These are phyloP conservation scores for Agrypnus murinus DNA, from an alignment of 2,888 invertebrate species.

Conservation along the genomic window DNA sequence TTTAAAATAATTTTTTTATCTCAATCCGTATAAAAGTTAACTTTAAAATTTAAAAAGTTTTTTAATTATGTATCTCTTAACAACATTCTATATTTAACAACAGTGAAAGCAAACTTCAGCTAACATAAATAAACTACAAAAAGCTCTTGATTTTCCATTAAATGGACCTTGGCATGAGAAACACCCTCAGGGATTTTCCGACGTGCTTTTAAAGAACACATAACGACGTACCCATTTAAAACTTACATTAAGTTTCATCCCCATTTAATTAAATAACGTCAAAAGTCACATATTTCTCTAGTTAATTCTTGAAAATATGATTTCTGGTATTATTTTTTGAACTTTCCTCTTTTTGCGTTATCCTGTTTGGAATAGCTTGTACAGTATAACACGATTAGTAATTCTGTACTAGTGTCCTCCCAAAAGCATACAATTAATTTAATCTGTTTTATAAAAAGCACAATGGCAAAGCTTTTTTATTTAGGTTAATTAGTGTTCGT, in stretches of 20 bases:
- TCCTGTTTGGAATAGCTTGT: too few species aligned
- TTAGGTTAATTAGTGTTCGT: slow-evolving; percentile 13
- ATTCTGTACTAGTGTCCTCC: slow-evolving; percentile 5
- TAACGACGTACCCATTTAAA: slow-evolving; percentile 13
- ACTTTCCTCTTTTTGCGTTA: too few species aligned
- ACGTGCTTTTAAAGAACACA: slow-evolving; percentile 1
- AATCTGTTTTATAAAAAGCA: background rate
- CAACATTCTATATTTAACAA: too few species aligned
- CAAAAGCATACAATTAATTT: slow-evolving; percentile 12
- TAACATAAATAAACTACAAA: slow-evolving; percentile 9
- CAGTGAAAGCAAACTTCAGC: background rate
- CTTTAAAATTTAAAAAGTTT: too few species aligned
- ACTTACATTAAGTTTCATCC: slow-evolving; percentile 1
- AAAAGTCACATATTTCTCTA: background rate
- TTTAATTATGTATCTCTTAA: too few species aligned
- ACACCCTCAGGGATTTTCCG: background rate
- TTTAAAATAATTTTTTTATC: too few species aligned
- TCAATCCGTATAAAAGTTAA: too few species aligned
- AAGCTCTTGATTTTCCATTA: slow-evolving; percentile 13
- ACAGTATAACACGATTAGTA: background rate
- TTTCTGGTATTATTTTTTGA: too few species aligned
- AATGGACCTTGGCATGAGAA: slow-evolving; percentile 14
- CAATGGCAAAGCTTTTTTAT: background rate
- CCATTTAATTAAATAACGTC: slow-evolving; percentile 4
- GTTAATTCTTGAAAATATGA: too few species aligned